A percentile compares a stretch with the other conserved stretches of the same genome.
phyloP scores from a whole-genome alignment of 2,888 invertebrate species.

The Heterodera filipjevi region DNA sequence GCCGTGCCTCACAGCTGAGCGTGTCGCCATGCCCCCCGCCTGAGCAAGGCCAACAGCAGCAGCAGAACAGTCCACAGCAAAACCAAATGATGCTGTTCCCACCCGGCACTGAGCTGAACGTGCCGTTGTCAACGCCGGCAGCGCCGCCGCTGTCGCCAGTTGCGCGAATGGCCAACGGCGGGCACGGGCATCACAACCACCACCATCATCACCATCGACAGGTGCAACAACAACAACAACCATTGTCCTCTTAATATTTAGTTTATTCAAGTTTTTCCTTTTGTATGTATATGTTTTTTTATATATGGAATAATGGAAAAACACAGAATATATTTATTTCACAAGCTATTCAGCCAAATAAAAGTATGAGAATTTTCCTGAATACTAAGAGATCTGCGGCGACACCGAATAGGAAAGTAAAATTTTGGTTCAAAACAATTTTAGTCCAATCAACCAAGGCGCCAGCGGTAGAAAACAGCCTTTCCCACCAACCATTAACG shows the following conservation, averaged over 20 bases:
- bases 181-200: not conserved
- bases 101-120: not conserved
- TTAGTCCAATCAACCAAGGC: no score
- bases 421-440: no score
- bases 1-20: conserved; percentile 25
- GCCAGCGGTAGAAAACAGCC: no score
- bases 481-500: no score
- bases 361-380: no score
- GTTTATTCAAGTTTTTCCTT: no score
- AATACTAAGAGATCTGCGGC: no score
- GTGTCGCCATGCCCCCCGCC: not conserved
- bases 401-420: no score
- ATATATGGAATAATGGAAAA: not conserved
- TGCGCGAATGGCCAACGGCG: conserved; percentile 10
- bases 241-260: not conserved
- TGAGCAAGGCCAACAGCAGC: not conserved
- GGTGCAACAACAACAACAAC: not conserved
- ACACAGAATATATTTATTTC: no score
- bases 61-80: not conserved
- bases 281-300: not conserved
- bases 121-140: not conserved
- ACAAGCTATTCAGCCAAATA: no score
- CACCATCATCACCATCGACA: not conserved
- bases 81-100: not conserved
- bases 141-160: conserved; percentile 11